A percentile compares a stretch with the other conserved stretches of the same genome.
phyloP scores from a whole-genome alignment of 2,113 vertebrate species.

The Planiliza haematocheilus region DNA sequence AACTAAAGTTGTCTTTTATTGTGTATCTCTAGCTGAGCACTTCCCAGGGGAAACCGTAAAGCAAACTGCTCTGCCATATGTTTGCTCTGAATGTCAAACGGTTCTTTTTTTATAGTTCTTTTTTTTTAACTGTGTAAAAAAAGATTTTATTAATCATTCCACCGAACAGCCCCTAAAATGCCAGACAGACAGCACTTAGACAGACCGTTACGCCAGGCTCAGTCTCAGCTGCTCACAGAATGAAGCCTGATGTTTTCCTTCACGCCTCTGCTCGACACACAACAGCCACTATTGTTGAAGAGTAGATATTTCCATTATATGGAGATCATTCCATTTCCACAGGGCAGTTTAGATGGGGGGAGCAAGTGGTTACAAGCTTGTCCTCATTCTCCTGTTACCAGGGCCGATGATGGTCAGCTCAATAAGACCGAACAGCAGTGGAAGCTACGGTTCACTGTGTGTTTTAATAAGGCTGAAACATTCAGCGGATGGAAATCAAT shows the following conservation, averaged over 20 bases:
- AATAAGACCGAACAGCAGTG: conserved; percentile 52
- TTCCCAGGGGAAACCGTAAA: conserved; percentile 28
- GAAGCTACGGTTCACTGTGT: conserved; percentile 43
- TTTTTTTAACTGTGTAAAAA: conserved; percentile 7
- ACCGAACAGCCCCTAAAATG: conserved; percentile 39
- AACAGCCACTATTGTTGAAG: conserved; percentile 69
- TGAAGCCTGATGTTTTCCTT: conserved; percentile 57
- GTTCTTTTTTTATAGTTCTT: neutral
- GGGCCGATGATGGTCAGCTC: conserved; percentile 62
- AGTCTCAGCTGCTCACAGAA: conserved; percentile 60
- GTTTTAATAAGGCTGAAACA: conserved; percentile 57
- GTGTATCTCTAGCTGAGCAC: conserved; percentile 33
- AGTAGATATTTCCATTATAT: conserved; percentile 71
- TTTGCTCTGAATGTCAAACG: conserved; percentile 37
- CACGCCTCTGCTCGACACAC: conserved; percentile 64
- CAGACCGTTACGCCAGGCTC: conserved; percentile 15
- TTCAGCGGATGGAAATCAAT: conserved; percentile 52
- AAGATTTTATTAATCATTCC: conserved; percentile 55
- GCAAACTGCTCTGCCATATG: conserved; percentile 47
- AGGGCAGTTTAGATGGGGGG: conserved; percentile 41
- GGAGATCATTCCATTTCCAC: conserved; percentile 72
- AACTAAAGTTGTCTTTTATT: conserved; percentile 31
- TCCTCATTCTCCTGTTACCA: conserved; percentile 46
- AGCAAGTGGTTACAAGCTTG: conserved; percentile 46
- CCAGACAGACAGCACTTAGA: conserved; percentile 56